Evolutionary conservation across 1,140 invertebrate species (phyloP).

Genomic region (Aleiodes sp.): DNA sequence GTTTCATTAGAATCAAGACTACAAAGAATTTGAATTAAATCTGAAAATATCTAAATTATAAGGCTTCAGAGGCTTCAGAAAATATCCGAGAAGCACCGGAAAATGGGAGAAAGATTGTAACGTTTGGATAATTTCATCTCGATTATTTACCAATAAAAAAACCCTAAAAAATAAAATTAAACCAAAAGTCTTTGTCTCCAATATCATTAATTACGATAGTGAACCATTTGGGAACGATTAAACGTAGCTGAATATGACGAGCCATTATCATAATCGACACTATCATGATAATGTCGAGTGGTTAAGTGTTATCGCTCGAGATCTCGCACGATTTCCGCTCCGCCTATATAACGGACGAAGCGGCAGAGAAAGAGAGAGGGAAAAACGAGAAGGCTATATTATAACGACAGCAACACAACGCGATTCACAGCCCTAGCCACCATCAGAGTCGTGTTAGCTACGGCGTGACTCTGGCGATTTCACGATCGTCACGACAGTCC

Average conservation of each 20-base stretch:
- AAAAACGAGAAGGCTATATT: neutral
- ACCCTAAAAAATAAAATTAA: no score
- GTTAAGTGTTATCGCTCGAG: constrained; percentile 1
- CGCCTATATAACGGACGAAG: neutral
- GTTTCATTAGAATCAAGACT: no score
- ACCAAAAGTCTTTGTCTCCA: neutral
- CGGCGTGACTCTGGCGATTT: neutral
- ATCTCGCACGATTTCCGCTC: neutral
- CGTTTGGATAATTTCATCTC: no score
- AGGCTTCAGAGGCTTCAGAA: no score
- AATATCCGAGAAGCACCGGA: no score
- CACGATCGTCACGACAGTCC: neutral
- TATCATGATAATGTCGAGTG: constrained; percentile 8
- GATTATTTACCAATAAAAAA: no score
- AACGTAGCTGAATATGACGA: neutral
- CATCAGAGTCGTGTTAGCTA: neutral
- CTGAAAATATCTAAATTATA: no score
- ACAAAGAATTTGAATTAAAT: no score
- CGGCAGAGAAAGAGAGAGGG: no score
- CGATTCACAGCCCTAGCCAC: neutral
- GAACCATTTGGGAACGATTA: neutral
- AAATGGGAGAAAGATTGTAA: no score
- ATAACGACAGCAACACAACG: neutral
- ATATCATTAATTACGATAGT: constrained; percentile 1
- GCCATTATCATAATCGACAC: neutral